phyloP scores from a whole-genome alignment of 2,888 invertebrate species.

The Agrilus cyanescens region DNA sequence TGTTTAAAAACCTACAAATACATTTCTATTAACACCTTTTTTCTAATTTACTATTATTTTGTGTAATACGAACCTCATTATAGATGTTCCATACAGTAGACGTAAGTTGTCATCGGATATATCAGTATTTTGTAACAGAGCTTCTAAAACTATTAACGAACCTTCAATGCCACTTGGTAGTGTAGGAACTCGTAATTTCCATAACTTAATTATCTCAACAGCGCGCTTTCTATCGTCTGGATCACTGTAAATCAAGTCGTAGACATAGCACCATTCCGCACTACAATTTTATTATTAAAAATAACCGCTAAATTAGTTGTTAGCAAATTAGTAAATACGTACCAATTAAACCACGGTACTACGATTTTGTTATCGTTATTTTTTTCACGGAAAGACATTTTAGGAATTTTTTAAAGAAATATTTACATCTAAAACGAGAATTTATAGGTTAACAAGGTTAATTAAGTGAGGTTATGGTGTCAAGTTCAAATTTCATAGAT shows the following conservation, averaged over 20 bases:
- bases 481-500: too few relatives aligned
- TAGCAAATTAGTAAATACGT: slow-evolving; percentile 11
- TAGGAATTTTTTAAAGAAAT: too few relatives aligned
- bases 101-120: slow-evolving; percentile 40
- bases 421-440: too few relatives aligned
- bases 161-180: slow-evolving; percentile 51
- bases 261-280: slow-evolving; percentile 43
- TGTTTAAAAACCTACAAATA: slow-evolving; percentile 30
- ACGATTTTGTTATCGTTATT: slow-evolving; percentile 19
- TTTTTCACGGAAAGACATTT: not conserved
- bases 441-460: too few relatives aligned
- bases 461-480: too few relatives aligned
- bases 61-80: slow-evolving; percentile 47
- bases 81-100: slow-evolving; percentile 48
- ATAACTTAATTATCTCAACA: slow-evolving; percentile 39
- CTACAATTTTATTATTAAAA: slow-evolving; percentile 19
- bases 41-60: not conserved
- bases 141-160: slow-evolving; percentile 44
- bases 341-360: slow-evolving; percentile 35
- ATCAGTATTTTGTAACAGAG: slow-evolving; percentile 32
- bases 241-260: slow-evolving; percentile 36
- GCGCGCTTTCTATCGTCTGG: slow-evolving; percentile 22
- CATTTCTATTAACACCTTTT: slow-evolving; percentile 3
- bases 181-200: slow-evolving; percentile 46
- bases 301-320: not conserved